A percentile compares a stretch with the other conserved stretches of the same genome.
Conservation (phyloP, 2,888 invertebrate species). For the Hanleya hanleyi region DNA sequence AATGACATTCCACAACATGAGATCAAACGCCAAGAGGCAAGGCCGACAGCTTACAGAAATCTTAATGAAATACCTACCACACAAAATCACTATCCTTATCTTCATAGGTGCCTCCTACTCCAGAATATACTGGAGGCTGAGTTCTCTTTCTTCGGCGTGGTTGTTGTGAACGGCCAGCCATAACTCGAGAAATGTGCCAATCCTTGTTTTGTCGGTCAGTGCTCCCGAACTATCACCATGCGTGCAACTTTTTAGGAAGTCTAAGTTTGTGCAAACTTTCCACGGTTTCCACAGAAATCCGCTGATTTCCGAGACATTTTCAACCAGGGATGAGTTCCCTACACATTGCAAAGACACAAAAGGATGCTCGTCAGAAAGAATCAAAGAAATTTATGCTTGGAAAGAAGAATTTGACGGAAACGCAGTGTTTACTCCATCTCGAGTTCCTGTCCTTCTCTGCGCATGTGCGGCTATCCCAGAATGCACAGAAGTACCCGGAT, state of each 20-base stretch:
- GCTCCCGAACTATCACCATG: too few species aligned
- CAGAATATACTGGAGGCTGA: conserved; percentile 68
- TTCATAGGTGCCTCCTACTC: conserved; percentile 65
- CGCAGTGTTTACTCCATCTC: conserved; percentile 12
- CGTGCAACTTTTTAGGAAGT: too few species aligned
- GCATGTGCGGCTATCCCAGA: background rate
- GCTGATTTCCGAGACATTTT: background rate
- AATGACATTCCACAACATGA: too few species aligned
- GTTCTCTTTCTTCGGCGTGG: conserved; percentile 55
- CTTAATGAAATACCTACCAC: conserved; percentile 54
- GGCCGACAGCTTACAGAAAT: too few species aligned
- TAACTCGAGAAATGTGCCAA: background rate
- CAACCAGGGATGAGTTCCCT: background rate
- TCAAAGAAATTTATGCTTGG: conserved; percentile 2
- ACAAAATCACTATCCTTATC: conserved; percentile 72
- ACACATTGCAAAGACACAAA: background rate
- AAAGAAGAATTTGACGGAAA: conserved; percentile 13
- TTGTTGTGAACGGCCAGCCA: conserved; percentile 22
- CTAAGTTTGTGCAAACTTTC: background rate
- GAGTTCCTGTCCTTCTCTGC: background rate
- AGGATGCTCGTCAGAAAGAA: background rate
- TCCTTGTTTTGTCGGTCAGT: too few species aligned
- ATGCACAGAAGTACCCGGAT: background rate
- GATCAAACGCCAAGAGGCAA: too few species aligned
- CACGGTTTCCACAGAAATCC: background rate